A percentile compares a stretch with the other conserved stretches of the same genome.
phyloP scores from a whole-genome alignment of 2,888 invertebrate genomes.

The Trichacis sp. region DNA sequence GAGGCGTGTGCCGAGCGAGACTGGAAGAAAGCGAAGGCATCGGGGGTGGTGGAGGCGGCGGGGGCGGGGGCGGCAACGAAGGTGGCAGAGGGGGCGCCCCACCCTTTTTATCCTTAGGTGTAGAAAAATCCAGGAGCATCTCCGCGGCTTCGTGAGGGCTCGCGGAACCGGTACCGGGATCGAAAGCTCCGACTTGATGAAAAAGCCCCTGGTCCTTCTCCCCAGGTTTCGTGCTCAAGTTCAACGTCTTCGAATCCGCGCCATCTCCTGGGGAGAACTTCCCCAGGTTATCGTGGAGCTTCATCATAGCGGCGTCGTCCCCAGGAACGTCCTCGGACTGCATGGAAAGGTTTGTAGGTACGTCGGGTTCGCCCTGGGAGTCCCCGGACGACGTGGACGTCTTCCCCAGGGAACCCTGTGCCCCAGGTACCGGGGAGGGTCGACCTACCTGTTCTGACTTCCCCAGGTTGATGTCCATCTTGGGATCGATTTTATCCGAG shows the following conservation, averaged over 20 bases:
- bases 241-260: slow-evolving; percentile 64
- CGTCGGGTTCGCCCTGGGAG: slow-evolving; percentile 52
- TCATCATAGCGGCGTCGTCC: slow-evolving; percentile 31
- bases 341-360: slow-evolving; percentile 64
- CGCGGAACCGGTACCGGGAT: slow-evolving; percentile 24
- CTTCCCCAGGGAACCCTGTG: slow-evolving; percentile 18
- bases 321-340: too few relatives aligned
- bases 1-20: background rate
- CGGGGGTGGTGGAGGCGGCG: slow-evolving; percentile 55
- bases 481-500: background rate
- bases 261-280: slow-evolving; percentile 17
- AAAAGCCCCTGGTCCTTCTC: slow-evolving; percentile 50
- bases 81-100: slow-evolving; percentile 60
- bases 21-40: slow-evolving; percentile 24
- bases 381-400: slow-evolving; percentile 11
- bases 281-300: slow-evolving; percentile 43
- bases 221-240: slow-evolving; percentile 69
- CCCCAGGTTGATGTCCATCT: slow-evolving; percentile 17
- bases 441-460: slow-evolving; percentile 25
- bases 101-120: slow-evolving; percentile 70
- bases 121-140: slow-evolving; percentile 77
- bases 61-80: slow-evolving; percentile 62
- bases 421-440: slow-evolving; percentile 13
- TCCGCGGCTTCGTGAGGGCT: slow-evolving; percentile 75
- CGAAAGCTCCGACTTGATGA: slow-evolving; percentile 10